phyloP scores from a whole-genome alignment of 1,140 invertebrate species.

The Caligus rogercresseyi region DNA sequence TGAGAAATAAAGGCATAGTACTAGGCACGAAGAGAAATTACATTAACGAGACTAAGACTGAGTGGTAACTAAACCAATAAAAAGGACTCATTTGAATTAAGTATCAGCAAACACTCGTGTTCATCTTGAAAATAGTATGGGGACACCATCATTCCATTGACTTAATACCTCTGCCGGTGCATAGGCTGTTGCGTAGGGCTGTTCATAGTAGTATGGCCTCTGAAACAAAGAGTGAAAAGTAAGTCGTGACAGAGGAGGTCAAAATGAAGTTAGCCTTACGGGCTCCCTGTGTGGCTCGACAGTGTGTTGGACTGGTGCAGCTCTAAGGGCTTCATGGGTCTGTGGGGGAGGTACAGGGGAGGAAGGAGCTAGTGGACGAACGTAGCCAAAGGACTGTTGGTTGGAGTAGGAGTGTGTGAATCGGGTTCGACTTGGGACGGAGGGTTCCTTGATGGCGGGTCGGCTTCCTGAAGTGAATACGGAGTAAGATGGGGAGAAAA shows the following conservation, averaged over 20 bases:
- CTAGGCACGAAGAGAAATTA: too few species aligned
- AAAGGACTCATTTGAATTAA: too few species aligned
- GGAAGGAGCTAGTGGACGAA: neutral
- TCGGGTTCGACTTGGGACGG: neutral
- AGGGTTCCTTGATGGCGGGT: neutral
- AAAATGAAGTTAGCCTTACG: too few species aligned
- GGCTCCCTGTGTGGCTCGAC: too few species aligned
- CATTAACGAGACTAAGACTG: too few species aligned
- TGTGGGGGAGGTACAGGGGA: too few species aligned
- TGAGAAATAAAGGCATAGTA: too few species aligned
- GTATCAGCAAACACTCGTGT: too few species aligned
- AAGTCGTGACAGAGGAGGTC: neutral
- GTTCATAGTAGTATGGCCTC: neutral
- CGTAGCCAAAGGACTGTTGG: neutral
- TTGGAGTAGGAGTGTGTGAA: neutral
- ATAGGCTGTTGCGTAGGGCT: neutral
- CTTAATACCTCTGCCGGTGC: neutral
- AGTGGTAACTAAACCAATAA: too few species aligned
- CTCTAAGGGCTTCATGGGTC: neutral
- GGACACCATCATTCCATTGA: neutral
- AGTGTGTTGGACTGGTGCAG: neutral
- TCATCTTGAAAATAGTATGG: too few species aligned
- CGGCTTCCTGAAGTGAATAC: neutral
- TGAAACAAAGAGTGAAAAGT: neutral
- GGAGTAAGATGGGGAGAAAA: neutral